Base-by-base conservation (phyloP, 2,888 invertebrate species). In the Steinernema carpocapsae region DNA sequence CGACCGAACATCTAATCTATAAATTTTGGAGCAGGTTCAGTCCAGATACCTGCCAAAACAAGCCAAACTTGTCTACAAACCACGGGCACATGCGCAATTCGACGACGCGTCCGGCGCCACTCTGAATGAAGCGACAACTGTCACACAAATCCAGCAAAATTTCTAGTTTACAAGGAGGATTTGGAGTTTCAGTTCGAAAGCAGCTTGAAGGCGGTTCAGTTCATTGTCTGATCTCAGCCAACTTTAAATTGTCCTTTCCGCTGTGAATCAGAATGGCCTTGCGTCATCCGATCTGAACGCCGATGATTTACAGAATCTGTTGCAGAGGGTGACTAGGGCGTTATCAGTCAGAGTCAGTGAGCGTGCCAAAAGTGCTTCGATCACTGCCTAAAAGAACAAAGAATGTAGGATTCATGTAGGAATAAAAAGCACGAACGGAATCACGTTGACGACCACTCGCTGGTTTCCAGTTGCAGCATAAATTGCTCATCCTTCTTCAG, bases 401-500 rank as follows among this genome's bases (percentile, higher is more conserved):
- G 2, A 14, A 7, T 48, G 3, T n/a, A 48, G 14, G 48, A 48
- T 19, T 48, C 19, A 17, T 14, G 3, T 4, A 3, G 7, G 10
- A 37, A 37, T n/a, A n/a, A n/a, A n/a, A 48, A 26, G 4, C 3
- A 3, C 3, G 72, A 80, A 80, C 64, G 82, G 82, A 43, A 80
- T 26, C 0, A 46, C 52, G 19, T 42, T 22, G 75, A 59, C 12
- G 72, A 72, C 7, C 45, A 72, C 22, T 78, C 80, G 46, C 45
- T 71, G n/a, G 82, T 74, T 12, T 71, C 72, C 59, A 80, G 46
- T 64, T 80, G 75, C 46, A 80, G 78, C 4, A 76, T 80, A 70
- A 77, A 78, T 32, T 80, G 59, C 48, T 82, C 80, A 43, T 82
- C 80, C 42, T 78, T 76, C 32, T 71, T 71, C 48, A 80, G 43